Conservation (phyloP, 1,140 invertebrate genomes). For the Aradophagus sp. region DNA sequence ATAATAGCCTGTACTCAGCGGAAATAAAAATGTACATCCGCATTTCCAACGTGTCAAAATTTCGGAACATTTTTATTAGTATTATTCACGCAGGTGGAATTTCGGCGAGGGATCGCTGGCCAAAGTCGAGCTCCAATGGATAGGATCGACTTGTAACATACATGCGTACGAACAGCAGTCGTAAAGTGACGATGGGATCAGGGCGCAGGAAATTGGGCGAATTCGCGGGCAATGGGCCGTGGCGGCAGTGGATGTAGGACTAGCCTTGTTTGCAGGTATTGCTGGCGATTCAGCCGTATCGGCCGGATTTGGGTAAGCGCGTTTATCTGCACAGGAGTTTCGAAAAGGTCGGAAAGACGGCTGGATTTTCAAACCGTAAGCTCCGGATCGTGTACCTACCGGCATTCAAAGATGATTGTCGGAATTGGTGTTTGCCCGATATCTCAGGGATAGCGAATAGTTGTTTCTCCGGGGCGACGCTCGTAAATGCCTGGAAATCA, state of each 20-base stretch:
- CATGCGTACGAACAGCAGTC: slow-evolving; percentile 66
- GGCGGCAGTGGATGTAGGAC: slow-evolving; percentile 65
- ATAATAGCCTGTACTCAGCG: too few relatives aligned
- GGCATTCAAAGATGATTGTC: slow-evolving; percentile 30
- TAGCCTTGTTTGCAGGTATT: slow-evolving; percentile 48
- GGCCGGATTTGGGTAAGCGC: slow-evolving; percentile 21
- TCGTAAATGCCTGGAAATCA: slow-evolving; percentile 50
- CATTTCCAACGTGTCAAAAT: too few relatives aligned
- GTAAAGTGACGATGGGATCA: slow-evolving; percentile 75
- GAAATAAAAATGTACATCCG: too few relatives aligned
- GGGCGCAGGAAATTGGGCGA: slow-evolving; percentile 74
- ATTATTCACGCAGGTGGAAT: slow-evolving; percentile 23
- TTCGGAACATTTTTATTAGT: too few relatives aligned
- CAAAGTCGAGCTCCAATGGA: slow-evolving; percentile 30
- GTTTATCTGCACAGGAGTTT: slow-evolving; percentile 33
- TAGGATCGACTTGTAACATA: slow-evolving; percentile 50
- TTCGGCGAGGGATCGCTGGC: slow-evolving; percentile 15
- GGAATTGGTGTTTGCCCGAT: slow-evolving; percentile 30
- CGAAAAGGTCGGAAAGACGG: slow-evolving; percentile 11
- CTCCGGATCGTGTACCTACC: slow-evolving; percentile 7
- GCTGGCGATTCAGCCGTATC: slow-evolving; percentile 33
- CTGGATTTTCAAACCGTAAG: slow-evolving; percentile 29
- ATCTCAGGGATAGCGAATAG: slow-evolving; percentile 31
- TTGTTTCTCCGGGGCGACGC: slow-evolving; percentile 18
- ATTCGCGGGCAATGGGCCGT: slow-evolving; percentile 74